Evolutionary conservation across 2,797 vertebrate genomes (phyloP), one percentile per base, ranked within the genome.

Genomic region (Threskiornis aethiopicus): DNA sequence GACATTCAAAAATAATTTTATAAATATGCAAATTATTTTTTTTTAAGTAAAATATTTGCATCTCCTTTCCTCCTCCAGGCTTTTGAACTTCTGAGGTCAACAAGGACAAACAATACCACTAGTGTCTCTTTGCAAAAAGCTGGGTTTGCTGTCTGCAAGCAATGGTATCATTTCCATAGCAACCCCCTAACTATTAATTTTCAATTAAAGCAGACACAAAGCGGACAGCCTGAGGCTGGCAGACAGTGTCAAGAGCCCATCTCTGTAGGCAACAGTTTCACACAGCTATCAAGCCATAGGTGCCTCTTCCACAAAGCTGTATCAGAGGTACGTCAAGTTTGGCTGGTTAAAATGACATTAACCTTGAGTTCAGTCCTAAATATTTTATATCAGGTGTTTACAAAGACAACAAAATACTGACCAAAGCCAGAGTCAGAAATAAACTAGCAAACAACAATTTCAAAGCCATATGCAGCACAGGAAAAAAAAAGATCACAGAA

Each of bases 31-130:
- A 98, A 98, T 98, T 98, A 97, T 39, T 98, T 98, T 98, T 98
- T 98, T 98, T 98, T 51, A 98, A 98, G 98, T 98, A 98, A 98
- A 98, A 98, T 98, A 98, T 98, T 98, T 98, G 98, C 98, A 98
- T 98, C 98, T 99, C 98, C 98, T 98, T 98, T 98, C 98, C 98
- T 98, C 98, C 98, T 98, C 97, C 98, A 98, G 98, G 98, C 98
- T 98, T 99, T 99, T 99, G 98, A 98, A 99, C 99, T 98, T 98
- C 98, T 99, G 99, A 99, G 99, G 99, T 99, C 99, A 99, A 99
- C 98, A 98, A 99, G 99, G 99, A 99, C 99, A 99, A 99, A 99
- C 98, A 98, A 99, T 99, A 99, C 99, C 99, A 99, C 98, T 99
- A 99, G 99, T 99, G 98, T 98, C 99, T 99, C 99, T 99, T 99